Evolutionary conservation across 2,113 vertebrate genomes (phyloP).

Genomic region (Mustelus asterias): DNA sequence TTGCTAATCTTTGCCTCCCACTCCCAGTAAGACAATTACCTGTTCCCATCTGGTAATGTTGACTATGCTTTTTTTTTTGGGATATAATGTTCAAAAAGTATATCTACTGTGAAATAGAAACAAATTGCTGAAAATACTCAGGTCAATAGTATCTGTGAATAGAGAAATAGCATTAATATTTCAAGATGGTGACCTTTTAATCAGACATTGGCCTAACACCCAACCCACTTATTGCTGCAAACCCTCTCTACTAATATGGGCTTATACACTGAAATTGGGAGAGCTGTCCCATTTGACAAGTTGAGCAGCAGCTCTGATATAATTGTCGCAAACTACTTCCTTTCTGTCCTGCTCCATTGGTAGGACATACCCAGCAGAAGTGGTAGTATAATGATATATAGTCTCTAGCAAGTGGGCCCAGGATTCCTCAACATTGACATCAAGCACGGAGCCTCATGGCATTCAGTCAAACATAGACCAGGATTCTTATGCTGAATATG

Average conservation of each 20-base stretch:
- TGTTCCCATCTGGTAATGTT: neutral
- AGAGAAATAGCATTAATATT: neutral
- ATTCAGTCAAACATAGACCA: no score
- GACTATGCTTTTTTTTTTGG: neutral
- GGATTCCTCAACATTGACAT: no score
- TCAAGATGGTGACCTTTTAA: neutral
- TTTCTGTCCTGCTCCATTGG: no score
- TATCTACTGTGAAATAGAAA: neutral
- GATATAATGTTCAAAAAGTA: neutral
- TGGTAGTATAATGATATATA: no score
- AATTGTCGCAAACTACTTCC: no score
- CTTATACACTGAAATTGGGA: neutral
- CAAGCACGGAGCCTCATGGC: no score
- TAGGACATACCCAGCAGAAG: no score
- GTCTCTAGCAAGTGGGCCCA: no score
- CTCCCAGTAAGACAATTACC: neutral
- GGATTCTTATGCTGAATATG: no score
- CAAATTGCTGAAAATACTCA: no score
- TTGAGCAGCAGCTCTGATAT: neutral
- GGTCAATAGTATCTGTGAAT: neutral
- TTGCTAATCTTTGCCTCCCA: no score
- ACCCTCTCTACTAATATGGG: neutral
- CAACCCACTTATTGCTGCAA: neutral
- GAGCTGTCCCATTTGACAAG: neutral
- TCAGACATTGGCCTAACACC: neutral